Evolutionary conservation across 92 coral and sea anemone genomes (phyloP), one percentile per base, ranked within the genome.

Genomic region (Heteractis magnifica): DNA sequence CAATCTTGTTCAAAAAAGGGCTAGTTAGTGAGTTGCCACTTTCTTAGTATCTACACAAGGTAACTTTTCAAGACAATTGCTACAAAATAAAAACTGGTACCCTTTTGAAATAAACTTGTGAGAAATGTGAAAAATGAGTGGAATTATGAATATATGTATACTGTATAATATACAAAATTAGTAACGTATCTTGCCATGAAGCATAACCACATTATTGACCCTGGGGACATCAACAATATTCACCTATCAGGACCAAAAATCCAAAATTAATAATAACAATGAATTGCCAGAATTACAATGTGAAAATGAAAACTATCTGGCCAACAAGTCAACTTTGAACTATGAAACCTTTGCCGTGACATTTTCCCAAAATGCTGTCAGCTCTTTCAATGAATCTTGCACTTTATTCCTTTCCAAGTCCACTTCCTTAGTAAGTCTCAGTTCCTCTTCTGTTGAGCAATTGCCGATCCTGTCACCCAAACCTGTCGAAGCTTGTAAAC

Each of bases 321-420:
- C 6, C 20, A 19, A 76, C 60, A 62, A 62, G 20, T 23, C 4
- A 13, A 56, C 10, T n/a, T 15, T 77, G 21, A 34, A 19, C 80
- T 77, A 85, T 65, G 88, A 78, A 56, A 85, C 75, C 75, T 85
- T 83, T 21, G 95, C 51, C 0, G 90, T 84, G 21, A 93, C 87
- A 49, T 89, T 90, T 70, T 87, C 86, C 97, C 98, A 97, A 71
- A 97, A 89, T 26, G 81, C 89, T 79, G 91, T 87, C 79, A 97
- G 85, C 74, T 97, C 93, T 41, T 92, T 89, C 72, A 97, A 75
- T 16, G 92, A 94, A 48, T 92, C 93, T 71, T 89, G 68, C 0
- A 95, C 92, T 81, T 86, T 86, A 49, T 51, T 80, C 84, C 89
- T 88, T 71, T 97, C 93, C 59, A 85, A 79, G 16, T 83, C 82